Evolutionary conservation across 2,797 vertebrate genomes (phyloP).

Genomic region (Tokudaia muenninki): DNA sequence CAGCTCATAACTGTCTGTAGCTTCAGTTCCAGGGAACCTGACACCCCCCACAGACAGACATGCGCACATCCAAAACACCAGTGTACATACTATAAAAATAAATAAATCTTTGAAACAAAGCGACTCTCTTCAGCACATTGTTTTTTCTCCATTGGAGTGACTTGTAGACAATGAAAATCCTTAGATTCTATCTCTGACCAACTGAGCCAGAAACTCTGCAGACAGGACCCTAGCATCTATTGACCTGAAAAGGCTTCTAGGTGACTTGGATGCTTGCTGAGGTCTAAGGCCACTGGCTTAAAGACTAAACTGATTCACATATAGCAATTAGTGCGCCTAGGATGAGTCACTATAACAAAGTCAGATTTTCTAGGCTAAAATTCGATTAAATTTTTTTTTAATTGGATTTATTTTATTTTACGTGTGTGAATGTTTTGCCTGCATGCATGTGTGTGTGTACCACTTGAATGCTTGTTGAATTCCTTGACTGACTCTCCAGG

Average conservation of each 20-base stretch:
- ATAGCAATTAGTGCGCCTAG: background rate
- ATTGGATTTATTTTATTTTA: background rate
- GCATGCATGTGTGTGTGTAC: background rate
- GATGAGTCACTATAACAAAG: background rate
- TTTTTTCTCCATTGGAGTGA: background rate
- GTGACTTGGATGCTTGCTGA: background rate
- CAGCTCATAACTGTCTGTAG: background rate
- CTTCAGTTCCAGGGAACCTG: background rate
- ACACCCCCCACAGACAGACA: background rate
- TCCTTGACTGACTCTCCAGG: background rate
- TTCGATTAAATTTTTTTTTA: background rate
- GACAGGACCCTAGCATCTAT: background rate
- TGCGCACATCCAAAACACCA: background rate
- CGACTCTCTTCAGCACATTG: background rate
- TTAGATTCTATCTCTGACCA: background rate
- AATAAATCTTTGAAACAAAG: background rate
- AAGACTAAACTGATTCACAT: background rate
- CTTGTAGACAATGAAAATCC: background rate
- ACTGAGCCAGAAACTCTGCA: background rate
- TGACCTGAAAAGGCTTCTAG: background rate
- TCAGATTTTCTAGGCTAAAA: constrained; percentile 9
- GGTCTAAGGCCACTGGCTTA: background rate
- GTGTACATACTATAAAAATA: background rate
- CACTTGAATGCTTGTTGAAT: background rate
- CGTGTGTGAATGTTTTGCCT: background rate